Conservation (phyloP, 2,888 invertebrate genomes). For the Apotomis betuletana region DNA sequence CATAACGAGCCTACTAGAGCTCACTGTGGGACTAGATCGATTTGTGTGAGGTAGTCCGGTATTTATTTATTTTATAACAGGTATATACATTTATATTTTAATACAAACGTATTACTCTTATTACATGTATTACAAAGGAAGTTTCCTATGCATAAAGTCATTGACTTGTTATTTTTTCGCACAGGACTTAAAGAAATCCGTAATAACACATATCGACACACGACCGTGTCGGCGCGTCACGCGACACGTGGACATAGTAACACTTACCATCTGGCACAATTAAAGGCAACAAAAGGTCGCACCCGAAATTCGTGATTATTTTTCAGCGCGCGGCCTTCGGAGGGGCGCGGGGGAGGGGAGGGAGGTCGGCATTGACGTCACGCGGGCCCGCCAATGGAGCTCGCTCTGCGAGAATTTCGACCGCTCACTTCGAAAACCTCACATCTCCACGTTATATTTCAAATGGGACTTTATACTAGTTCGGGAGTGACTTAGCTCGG, state of each 20-base stretch:
- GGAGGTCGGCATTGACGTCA: constrained; percentile 81
- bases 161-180: no score
- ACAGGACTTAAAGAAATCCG: no score
- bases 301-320: constrained; percentile 74
- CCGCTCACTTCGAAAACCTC: constrained; percentile 6
- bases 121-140: no score
- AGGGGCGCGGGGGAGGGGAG: constrained; percentile 52
- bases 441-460: constrained; percentile 9
- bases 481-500: background rate
- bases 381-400: constrained; percentile 15
- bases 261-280: constrained; percentile 20
- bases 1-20: no score
- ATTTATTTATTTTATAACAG: no score
- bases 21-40: no score
- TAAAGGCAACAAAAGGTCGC: constrained; percentile 25
- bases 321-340: constrained; percentile 75
- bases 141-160: no score
- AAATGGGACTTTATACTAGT: constrained; percentile 12
- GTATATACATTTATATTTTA: no score
- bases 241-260: constrained; percentile 13
- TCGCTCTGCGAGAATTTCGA: constrained; percentile 1
- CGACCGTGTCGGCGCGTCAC: no score
- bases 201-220: no score
- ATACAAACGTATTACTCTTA: no score
- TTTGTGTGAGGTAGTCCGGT: no score